These are phyloP conservation scores for Cynaeus angustus DNA, from an alignment of 2,888 invertebrate genomes.

Conservation along the genomic window DNA sequence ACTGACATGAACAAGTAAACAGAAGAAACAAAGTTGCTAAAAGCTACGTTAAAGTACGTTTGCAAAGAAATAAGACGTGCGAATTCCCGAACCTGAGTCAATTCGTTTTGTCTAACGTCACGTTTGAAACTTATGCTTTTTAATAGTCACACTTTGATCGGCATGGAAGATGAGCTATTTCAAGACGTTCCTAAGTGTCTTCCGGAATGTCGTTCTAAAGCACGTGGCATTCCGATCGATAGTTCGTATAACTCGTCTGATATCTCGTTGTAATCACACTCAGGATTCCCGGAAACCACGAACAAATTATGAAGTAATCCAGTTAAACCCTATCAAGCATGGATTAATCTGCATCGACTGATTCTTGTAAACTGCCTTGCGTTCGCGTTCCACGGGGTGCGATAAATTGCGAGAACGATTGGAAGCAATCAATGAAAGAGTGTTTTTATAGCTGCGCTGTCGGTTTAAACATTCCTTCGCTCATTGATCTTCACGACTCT, in stretches of 20 bases:
- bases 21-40: conserved; percentile 15
- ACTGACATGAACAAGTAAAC: conserved; percentile 21
- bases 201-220: conserved; percentile 46
- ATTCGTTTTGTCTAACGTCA: conserved; percentile 1
- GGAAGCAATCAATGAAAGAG: conserved; percentile 61
- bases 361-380: conserved; percentile 57
- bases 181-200: conserved; percentile 9
- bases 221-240: conserved; percentile 45
- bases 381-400: conserved; percentile 54
- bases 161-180: neutral
- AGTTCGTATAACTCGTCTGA: conserved; percentile 40
- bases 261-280: conserved; percentile 51
- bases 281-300: conserved; percentile 56
- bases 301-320: conserved; percentile 62
- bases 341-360: conserved; percentile 60
- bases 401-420: conserved; percentile 59
- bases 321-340: conserved; percentile 58
- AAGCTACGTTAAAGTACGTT: conserved; percentile 21
- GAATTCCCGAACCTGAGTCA: conserved; percentile 1
- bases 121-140: neutral
- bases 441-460: conserved; percentile 58
- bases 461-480: conserved; percentile 58
- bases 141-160: conserved; percentile 6
- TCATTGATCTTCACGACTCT: conserved; percentile 59
- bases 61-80: neutral